Evolutionary conservation across 30 jellyfish, hydroid and myxozoan genomes (phyloP).

Genomic region (Aurelia aurita complex sp. Pacific): DNA sequence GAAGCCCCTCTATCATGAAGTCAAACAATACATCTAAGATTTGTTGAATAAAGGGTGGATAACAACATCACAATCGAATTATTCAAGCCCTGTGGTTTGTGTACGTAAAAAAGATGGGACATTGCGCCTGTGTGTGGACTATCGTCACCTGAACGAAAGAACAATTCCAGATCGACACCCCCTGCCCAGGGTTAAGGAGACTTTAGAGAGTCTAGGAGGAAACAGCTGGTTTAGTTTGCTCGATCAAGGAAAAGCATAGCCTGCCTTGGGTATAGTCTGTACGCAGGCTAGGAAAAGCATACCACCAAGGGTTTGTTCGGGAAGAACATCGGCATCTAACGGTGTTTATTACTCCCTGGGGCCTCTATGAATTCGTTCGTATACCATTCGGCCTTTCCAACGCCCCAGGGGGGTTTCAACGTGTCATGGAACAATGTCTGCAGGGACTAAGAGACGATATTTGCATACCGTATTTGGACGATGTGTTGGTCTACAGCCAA

Average conservation of each 20-base stretch:
- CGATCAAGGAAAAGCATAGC: too few species aligned
- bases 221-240: too few species aligned
- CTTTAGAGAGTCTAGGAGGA: too few species aligned
- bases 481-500: conserved; percentile 1
- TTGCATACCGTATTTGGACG: conserved; percentile 17
- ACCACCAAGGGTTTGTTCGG: too few species aligned
- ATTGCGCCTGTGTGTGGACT: too few species aligned
- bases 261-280: too few species aligned
- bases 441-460: conserved; percentile 22
- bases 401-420: conserved; percentile 49
- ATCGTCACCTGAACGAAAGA: too few species aligned
- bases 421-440: conserved; percentile 25
- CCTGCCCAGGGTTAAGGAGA: too few species aligned
- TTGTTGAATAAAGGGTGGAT: conserved; percentile 42
- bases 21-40: conserved; percentile 39
- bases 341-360: conserved; percentile 14
- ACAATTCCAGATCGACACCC: too few species aligned
- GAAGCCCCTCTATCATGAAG: conserved; percentile 32
- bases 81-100: conserved; percentile 32
- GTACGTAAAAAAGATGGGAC: neutral
- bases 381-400: conserved; percentile 52
- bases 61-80: conserved; percentile 8
- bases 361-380: conserved; percentile 8
- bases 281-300: too few species aligned
- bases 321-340: conserved; percentile 46